Base-by-base conservation (phyloP, 2,797 vertebrate genomes). In the Urophycis tenuis region DNA sequence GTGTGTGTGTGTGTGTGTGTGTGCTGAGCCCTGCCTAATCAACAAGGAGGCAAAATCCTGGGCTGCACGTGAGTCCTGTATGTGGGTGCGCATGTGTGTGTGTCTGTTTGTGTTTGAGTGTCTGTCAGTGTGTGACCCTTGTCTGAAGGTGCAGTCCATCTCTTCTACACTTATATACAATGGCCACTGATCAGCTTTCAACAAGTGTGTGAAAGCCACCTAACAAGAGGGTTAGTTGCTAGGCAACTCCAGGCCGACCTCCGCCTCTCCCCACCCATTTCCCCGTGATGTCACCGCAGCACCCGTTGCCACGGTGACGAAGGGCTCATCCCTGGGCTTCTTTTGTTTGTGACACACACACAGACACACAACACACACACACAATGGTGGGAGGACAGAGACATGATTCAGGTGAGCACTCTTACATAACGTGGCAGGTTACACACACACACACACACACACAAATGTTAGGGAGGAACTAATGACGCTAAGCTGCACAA, bases 251-350 rank as follows among this genome's bases (percentile, higher is more conserved):
- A 71, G 22, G 74, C 71, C 77, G 72, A 34, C 15, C 30, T 72
- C 36, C 73, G 74, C 78, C 79, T 29, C 29, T 76, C 75, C 29
- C 76, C 75, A 79, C 72, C 76, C 79, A 75, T 87, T 81, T 84
- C 75, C 81, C 81, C 85, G 53, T 78, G 82, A 86, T 80, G 85
- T 85, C 69, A 69, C 69, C 9, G 79, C 74, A 83, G 82, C 88
- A 91, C 88, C 86, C 88, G 91, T 89, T 90, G 87, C 85, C 85
- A 81, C 78, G 86, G 85, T n/a, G 83, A 90, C 85, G 73, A 73
- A 72, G 64, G 33, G 74, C 84, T 82, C 73, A 70, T 89, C 86
- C 85, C 82, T 82, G 80, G 80, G 74, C 36, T 1, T 76, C 31
- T 32, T 81, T 75, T 60, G n/a, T 60, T 60, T 60, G 53, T 19